Base-by-base conservation (phyloP, 2,113 vertebrate species). In the Bolborhynchus lineola region DNA sequence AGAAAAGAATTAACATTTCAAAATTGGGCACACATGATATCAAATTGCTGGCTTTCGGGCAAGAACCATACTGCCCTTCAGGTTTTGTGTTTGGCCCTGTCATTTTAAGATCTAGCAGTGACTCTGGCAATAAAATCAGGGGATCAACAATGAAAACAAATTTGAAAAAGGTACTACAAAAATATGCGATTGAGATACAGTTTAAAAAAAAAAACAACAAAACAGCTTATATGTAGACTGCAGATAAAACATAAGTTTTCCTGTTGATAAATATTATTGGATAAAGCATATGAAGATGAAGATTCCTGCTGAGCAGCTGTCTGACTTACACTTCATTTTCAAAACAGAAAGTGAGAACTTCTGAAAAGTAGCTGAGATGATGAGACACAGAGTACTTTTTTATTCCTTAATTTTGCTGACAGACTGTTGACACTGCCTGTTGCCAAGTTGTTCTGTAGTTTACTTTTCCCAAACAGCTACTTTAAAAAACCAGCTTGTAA, bases 391-490 rank as follows among this genome's bases (percentile, higher is more conserved):
- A 59, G 21, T 25, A 50, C 9, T 47, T 75, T 74, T 85, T 92
- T 79, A 68, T 91, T 84, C 84, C 78, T 76, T 76, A 82, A 90
- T 94, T 94, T 79, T 96, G 44, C 52, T 94, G 77, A 86, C 77
- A 81, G 80, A 86, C 60, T 17, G 52, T 90, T 0, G 0, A 76
- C 68, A 77, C 7, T 91, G 50, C 24, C 68, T 83, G 29, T 82
- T 81, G 63, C 42, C 69, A 78, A 42, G 24, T 60, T 86, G 11
- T 78, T 91, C 50, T 52, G 29, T 55, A 70, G 59, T 70, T 95
- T 83, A 70, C 35, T 82, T 93, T 93, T 81, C 55, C 72, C 62
- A 87, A 89, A 72, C 13, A 90, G 11, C 8, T 78, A 62, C n/a
- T 78, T 79, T 10, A 6, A 67, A 70, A 37, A 68, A 29, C 31